Base-by-base conservation (phyloP, 2,888 invertebrate species). In the Patella ulyssiponensis region DNA sequence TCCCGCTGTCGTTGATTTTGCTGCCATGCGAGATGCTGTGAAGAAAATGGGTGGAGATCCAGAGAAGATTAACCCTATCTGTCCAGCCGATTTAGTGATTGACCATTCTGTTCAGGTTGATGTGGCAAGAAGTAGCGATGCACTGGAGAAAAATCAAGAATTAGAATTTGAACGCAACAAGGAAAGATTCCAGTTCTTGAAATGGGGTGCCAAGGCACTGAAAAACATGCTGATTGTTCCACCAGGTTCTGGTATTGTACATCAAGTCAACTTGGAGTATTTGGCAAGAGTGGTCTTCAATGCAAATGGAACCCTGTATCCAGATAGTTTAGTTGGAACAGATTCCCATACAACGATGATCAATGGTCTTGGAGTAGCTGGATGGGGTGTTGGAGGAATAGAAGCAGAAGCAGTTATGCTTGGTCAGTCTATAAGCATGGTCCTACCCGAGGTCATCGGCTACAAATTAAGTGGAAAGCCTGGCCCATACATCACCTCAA, bases 341-440 rank as follows among this genome's bases (percentile, higher is more conserved):
- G 99, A 99, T 93, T 98, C 98, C 0, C 99, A 99, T 90, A 99
- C 99, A 2, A 99, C 99, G 17, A 99, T 99, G 98, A 98, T 99
- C 83, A 98, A 98, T 90, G 98, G 98, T 0, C 94, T 98, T 4
- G 98, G 99, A 0, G 96, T 99, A 1, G 94, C 98, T 5, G 99
- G 98, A 1, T 99, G 98, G 98, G 98, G 98, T 82, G 91, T 93
- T 51, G 93, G 93, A 44, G 96, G 96, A 75, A 99, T 99, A 85
- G 99, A 99, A 93, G 99, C 99, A 0, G 99, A 99, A 91, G 98
- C 99, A 3, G 99, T 98, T 69, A 99, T 99, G 99, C 92, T 99
- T 87, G 98, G 98, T 0, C 98, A 99, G 91, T 95, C 98, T 0
- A 98, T 99, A 88, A 96, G 97, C 77, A 98, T 99, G 98, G 93